These are phyloP conservation scores for Xiphophorus maculatus DNA, from an alignment of 2,113 vertebrate genomes.

Conservation along the genomic window DNA sequence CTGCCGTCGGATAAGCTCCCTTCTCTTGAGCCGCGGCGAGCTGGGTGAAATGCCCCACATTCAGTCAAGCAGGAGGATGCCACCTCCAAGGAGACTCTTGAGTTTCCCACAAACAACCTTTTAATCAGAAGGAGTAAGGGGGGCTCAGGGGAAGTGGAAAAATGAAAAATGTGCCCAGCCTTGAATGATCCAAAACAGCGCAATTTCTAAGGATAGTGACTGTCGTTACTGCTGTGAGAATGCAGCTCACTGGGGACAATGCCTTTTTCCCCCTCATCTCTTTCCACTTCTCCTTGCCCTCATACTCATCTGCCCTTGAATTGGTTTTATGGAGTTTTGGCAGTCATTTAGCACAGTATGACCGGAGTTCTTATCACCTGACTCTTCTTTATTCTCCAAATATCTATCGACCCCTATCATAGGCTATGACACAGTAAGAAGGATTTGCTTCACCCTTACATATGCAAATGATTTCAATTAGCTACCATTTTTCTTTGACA, in stretches of 20 bases:
- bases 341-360: slow-evolving; percentile 75
- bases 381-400: slow-evolving; percentile 72
- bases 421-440: slow-evolving; percentile 64
- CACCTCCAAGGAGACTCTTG: slow-evolving; percentile 68
- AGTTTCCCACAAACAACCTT: slow-evolving; percentile 73
- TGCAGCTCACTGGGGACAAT: slow-evolving; percentile 62
- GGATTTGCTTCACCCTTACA: slow-evolving; percentile 71
- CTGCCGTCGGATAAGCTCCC: slow-evolving; percentile 65
- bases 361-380: slow-evolving; percentile 77
- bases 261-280: slow-evolving; percentile 18
- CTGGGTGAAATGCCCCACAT: slow-evolving; percentile 48
- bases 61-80: slow-evolving; percentile 66
- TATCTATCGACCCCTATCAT: slow-evolving; percentile 72
- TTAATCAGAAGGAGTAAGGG: slow-evolving; percentile 64
- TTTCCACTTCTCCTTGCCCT: slow-evolving; percentile 54
- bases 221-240: slow-evolving; percentile 61
- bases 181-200: slow-evolving; percentile 78
- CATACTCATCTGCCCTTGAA: slow-evolving; percentile 73
- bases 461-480: slow-evolving; percentile 82
- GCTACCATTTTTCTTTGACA: slow-evolving; percentile 76
- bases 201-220: slow-evolving; percentile 67
- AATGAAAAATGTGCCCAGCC: slow-evolving; percentile 72
- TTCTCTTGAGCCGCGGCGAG: slow-evolving; percentile 56
- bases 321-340: slow-evolving; percentile 66
- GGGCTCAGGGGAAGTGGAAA: background rate